Conservation (phyloP, 2,113 vertebrate species). For the Embiotoca jacksoni region DNA sequence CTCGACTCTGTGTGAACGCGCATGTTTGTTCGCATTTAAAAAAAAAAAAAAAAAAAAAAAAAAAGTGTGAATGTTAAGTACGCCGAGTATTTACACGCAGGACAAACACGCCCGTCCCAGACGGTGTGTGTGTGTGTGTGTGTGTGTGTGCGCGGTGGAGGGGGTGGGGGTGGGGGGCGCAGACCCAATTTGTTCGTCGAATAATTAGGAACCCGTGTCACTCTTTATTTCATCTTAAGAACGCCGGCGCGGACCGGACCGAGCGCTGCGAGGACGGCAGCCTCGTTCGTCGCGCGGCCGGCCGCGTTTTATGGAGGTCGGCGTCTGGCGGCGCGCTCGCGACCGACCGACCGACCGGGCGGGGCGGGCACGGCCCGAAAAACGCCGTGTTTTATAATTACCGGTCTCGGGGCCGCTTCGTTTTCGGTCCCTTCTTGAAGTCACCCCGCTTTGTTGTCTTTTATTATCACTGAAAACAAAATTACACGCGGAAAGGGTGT, state of each 20-base stretch:
- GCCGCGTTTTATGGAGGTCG: not conserved
- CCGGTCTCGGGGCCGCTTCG: not conserved
- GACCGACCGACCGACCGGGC: not conserved
- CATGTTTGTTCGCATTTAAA: slow-evolving; percentile 18
- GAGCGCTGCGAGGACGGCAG: not conserved
- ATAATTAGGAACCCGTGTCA: not conserved
- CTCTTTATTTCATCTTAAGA: not conserved
- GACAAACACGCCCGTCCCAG: too few species aligned
- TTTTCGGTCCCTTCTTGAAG: not conserved
- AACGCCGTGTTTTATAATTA: slow-evolving; percentile 23
- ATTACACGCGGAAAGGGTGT: slow-evolving; percentile 5
- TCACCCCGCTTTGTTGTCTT: not conserved
- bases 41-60: too few species aligned
- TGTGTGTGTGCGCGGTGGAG: too few species aligned
- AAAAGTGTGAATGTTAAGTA: too few species aligned
- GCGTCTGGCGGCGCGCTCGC: too few species aligned
- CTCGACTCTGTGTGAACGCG: slow-evolving; percentile 21
- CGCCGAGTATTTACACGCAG: too few species aligned
- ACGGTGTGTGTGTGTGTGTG: too few species aligned
- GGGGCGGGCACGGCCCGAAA: not conserved
- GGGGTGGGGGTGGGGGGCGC: too few species aligned
- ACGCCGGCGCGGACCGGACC: not conserved
- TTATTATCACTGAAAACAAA: not conserved
- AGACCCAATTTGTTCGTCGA: too few species aligned
- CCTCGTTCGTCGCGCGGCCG: not conserved